Conservation (phyloP, 2,888 invertebrate species). For the Thera britannica region DNA sequence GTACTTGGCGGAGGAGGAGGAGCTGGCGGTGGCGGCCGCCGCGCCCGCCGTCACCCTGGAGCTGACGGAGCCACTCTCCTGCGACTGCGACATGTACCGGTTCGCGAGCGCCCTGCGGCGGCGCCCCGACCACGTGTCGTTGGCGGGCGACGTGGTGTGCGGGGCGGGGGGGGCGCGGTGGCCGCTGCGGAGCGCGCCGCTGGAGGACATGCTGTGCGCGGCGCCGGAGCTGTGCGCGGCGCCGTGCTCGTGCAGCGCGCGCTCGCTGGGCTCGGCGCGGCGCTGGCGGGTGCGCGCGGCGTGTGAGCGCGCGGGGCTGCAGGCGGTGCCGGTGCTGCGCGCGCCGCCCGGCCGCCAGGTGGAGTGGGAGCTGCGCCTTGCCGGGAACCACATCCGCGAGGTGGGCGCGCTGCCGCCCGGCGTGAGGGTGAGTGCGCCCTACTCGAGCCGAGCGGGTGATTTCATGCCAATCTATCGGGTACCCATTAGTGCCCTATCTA, state of each 20-base stretch:
- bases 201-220: conserved; percentile 41
- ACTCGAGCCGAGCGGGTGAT: not conserved
- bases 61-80: conserved; percentile 21
- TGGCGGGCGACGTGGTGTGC: conserved; percentile 6
- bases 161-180: not conserved
- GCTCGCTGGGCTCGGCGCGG: conserved; percentile 9
- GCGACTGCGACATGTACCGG: conserved; percentile 42
- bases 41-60: conserved; percentile 4
- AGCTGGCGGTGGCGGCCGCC: not conserved
- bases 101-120: conserved; percentile 7
- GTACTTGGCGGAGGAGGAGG: conserved; percentile 16
- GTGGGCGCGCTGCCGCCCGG: conserved; percentile 32
- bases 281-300: conserved; percentile 33
- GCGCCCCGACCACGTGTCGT: not conserved
- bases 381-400: conserved; percentile 35
- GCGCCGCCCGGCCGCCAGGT: conserved; percentile 10
- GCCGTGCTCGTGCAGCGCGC: conserved; percentile 21
- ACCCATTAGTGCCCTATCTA: no score
- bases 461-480: no score
- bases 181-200: conserved; percentile 36
- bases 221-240: conserved; percentile 20
- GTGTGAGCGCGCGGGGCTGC: conserved; percentile 29
- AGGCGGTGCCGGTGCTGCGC: conserved; percentile 7
- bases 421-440: conserved; percentile 21
- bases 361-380: conserved; percentile 37